These are phyloP conservation scores for Coturnix japonica DNA, from an alignment of 2,113 vertebrate genomes.

Conservation along the genomic window DNA sequence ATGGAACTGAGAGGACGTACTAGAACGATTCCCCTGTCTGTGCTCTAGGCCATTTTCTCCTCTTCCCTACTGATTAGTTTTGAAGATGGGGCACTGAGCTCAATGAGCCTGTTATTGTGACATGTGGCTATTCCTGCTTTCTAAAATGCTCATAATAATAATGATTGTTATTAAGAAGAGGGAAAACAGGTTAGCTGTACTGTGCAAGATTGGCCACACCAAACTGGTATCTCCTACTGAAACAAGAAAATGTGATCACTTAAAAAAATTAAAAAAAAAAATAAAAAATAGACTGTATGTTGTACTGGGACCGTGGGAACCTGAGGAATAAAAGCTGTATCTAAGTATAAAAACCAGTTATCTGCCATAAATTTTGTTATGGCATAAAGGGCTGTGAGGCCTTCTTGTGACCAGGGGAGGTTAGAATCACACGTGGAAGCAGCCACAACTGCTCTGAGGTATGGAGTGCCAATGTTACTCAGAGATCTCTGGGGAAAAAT, in stretches of 20 bases:
- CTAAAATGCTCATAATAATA: background rate
- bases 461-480: background rate
- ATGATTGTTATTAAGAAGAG: background rate
- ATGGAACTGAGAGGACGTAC: background rate
- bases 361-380: background rate
- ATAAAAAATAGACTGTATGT: background rate
- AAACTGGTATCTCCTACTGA: background rate
- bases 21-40: accelerated
- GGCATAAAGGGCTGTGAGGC: background rate
- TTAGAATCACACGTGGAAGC: accelerated
- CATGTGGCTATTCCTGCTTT: background rate
- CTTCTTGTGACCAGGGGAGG: background rate
- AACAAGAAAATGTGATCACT: background rate
- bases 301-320: background rate
- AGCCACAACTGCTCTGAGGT: too few species aligned
- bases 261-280: too few species aligned
- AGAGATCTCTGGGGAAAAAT: background rate
- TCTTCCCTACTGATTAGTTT: background rate
- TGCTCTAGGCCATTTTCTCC: background rate
- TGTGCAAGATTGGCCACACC: background rate
- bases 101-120: background rate
- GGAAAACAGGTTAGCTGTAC: background rate
- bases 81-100: background rate
- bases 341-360: background rate
- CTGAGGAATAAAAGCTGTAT: background rate